Evolutionary conservation across 2,797 vertebrate species (phyloP), one percentile per base, ranked within the genome.

Genomic region (Potorous gilbertii): DNA sequence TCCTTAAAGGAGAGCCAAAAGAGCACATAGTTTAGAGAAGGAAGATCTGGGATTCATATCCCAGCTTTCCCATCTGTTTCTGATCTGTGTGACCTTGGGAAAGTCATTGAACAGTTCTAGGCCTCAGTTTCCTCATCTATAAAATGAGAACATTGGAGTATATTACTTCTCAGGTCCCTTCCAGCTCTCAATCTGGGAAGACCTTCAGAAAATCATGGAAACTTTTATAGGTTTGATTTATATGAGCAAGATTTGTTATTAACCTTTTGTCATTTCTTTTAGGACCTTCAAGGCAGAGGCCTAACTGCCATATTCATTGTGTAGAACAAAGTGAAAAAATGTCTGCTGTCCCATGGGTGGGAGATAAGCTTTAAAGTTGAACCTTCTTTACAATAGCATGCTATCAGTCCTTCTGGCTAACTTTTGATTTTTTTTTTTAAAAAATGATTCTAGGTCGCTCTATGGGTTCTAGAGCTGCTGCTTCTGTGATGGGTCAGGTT

Each of bases 401-500:
- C 90, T 95, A 54, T 97, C 96, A 94, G 1, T 94, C 56, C 92
- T 94, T 96, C 55, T 96, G 87, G 96, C 74, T 97, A 89, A 96
- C 95, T 55, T 46, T 87, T 96, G 55, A 94, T 93, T 94, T 94
- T 97, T 94, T 94, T 97, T 55, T 29, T 29, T 21, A 74, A 34
- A 66, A 93, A 97, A 96, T 96, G 95, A 55, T 97, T 54, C 93
- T 98, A 99, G 99, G 99, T 95, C 99, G 99, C 97, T 99, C 99
- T 1, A 99, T 99, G 99, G 99, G 99, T 74, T 98, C 99, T 91
- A 99, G 99, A 97, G 99, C 99, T 91, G 99, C 99, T 93, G 99
- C 98, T 59, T 99, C 99, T 96, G 96, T 99, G 54, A 97, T 98
- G 95, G 94, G 94, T 92, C 98, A 98, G 52, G 96, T 96, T 93